These are phyloP conservation scores for Sarcoramphus papa DNA, from an alignment of 2,797 vertebrate genomes.

Conservation along the genomic window DNA sequence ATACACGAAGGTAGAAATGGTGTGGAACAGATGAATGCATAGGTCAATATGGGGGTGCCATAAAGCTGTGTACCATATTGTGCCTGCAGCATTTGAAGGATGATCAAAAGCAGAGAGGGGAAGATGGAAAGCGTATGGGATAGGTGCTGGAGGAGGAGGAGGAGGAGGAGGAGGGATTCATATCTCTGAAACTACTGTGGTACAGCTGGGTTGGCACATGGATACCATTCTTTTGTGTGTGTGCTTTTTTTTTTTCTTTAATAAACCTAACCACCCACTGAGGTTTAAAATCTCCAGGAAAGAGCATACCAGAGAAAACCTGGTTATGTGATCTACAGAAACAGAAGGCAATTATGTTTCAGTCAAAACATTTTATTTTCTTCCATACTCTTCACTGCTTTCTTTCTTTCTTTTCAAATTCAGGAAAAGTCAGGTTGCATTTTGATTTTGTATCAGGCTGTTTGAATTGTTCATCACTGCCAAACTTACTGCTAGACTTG, in stretches of 20 bases:
- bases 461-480: background rate
- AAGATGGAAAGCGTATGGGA: background rate
- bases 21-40: background rate
- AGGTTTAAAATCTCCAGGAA: background rate
- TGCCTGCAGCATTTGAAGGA: background rate
- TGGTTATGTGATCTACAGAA: background rate
- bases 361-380: background rate
- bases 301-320: background rate
- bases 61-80: background rate
- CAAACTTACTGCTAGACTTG: background rate
- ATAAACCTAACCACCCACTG: background rate
- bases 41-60: accelerated
- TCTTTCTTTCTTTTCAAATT: background rate
- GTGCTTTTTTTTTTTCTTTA: background rate
- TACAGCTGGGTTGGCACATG: background rate
- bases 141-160: background rate
- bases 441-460: background rate
- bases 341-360: background rate
- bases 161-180: background rate
- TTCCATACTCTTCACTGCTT: background rate
- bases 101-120: background rate
- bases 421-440: background rate
- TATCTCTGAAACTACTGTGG: background rate
- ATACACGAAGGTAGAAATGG: background rate
- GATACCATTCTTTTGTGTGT: background rate